Evolutionary conservation across 1,140 invertebrate genomes (phyloP).

Genomic region (Drosophila yakuba): DNA sequence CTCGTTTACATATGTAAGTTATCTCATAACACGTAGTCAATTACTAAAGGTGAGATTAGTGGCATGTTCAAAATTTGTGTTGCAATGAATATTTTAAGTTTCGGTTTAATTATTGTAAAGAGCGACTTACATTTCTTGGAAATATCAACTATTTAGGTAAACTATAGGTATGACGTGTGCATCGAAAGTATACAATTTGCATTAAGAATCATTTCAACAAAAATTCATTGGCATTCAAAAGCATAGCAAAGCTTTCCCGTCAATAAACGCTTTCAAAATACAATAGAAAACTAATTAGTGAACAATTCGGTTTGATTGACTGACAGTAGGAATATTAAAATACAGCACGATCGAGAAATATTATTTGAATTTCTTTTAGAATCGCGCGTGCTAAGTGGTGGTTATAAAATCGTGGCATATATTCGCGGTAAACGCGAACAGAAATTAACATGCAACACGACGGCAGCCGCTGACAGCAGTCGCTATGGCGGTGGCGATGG

Average conservation of each 20-base stretch:
- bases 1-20: neutral
- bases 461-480: slow-evolving; percentile 51
- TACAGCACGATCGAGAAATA: slow-evolving; percentile 14
- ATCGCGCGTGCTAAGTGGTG: slow-evolving; percentile 65
- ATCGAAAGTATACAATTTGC: neutral
- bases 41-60: neutral
- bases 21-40: neutral
- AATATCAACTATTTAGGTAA: too few relatives aligned
- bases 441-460: slow-evolving; percentile 72
- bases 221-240: neutral
- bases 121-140: too few relatives aligned
- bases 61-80: neutral
- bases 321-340: slow-evolving; percentile 15
- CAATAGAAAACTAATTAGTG: slow-evolving; percentile 15
- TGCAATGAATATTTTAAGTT: too few relatives aligned
- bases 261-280: neutral
- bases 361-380: slow-evolving; percentile 39
- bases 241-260: neutral
- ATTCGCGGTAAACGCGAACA: slow-evolving; percentile 37
- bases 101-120: too few relatives aligned
- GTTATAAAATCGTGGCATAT: slow-evolving; percentile 75
- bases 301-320: slow-evolving; percentile 21
- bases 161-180: too few relatives aligned
- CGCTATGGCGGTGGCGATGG: neutral
- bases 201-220: neutral